phyloP scores from a whole-genome alignment of 1,140 invertebrate species.

The Drosophila melanica region DNA sequence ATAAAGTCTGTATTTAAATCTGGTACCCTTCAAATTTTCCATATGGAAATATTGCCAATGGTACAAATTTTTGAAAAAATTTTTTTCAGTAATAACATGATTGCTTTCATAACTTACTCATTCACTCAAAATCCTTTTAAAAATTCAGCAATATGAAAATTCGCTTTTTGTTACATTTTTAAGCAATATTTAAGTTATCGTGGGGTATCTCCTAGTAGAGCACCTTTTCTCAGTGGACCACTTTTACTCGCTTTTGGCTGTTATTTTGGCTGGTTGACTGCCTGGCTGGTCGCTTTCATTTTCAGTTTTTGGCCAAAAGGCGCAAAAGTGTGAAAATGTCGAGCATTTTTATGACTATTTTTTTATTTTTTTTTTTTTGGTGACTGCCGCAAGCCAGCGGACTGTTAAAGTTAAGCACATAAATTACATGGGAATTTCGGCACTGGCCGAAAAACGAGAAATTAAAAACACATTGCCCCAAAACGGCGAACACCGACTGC shows the following conservation, averaged over 20 bases:
- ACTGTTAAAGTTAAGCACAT: constrained; percentile 79
- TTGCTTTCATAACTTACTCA: no score
- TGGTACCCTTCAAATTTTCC: no score
- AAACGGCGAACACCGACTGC: constrained; percentile 29
- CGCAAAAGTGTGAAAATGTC: constrained; percentile 77
- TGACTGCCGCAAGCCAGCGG: constrained; percentile 45
- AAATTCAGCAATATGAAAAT: no score
- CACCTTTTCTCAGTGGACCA: no score
- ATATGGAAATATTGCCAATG: no score
- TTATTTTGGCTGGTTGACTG: constrained; percentile 1
- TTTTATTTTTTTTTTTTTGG: constrained; percentile 16
- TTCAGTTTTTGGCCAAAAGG: constrained; percentile 64
- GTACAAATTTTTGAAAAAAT: no score
- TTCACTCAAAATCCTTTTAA: no score
- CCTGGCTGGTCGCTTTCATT: constrained; percentile 64
- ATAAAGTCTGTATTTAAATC: no score
- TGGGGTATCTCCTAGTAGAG: no score
- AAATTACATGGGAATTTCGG: constrained; percentile 64
- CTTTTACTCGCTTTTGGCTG: constrained; percentile 11
- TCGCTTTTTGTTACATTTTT: no score
- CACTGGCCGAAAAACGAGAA: constrained; percentile 27
- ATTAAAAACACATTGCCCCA: constrained; percentile 74
- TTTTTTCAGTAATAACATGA: no score
- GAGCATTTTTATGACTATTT: constrained; percentile 75
- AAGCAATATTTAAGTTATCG: no score